Evolutionary conservation across 2,888 invertebrate genomes (phyloP), one percentile per base, ranked within the genome.

Genomic region (Bibio marci): DNA sequence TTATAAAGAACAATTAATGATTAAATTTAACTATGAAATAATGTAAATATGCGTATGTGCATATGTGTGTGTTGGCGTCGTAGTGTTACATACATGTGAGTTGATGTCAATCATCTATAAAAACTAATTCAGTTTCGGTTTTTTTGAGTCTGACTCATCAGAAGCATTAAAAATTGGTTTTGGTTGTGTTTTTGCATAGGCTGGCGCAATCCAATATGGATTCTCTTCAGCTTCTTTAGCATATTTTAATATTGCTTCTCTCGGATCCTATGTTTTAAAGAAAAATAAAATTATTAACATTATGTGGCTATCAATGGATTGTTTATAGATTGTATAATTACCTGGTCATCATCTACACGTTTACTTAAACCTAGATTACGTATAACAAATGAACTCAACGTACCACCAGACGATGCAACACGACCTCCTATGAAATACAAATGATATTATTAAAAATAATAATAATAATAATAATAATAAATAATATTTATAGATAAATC

Each of bases 131-230:
- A 14, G 14, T 46, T 58, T 61, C 2, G 55, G 34, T 31, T 61
- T 62, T 37, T 62, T 62, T 28, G 56, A 47, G 3, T 56, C 54
- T 6, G 61, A 55, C 30, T 56, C 53, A 17, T 54, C 56, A 2
- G 58, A 57, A n/a, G 62, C 58, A 41, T 79, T 77, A 51, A 88
- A 85, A 43, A 91, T 80, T 0, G 81, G 70, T 47, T 73, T 73
- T 0, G 94, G 92, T 50, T 94, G 94, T 0, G 87, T 91, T 51
- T 77, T 81, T 36, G 78, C 73, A 52, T 91, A 91, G 1, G 91
- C 91, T 0, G 90, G 91, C 0, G 90, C 77, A 28, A 91, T 86
- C 94, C 94, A 97, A 55, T 90, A 92, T 0, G 95, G 95, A 68
- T 95, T 88, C 54, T 94, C 88, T 36, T 74, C 92, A 0, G 94